These are phyloP conservation scores for Portevinia maculata DNA, from an alignment of 2,888 invertebrate genomes.

Conservation along the genomic window DNA sequence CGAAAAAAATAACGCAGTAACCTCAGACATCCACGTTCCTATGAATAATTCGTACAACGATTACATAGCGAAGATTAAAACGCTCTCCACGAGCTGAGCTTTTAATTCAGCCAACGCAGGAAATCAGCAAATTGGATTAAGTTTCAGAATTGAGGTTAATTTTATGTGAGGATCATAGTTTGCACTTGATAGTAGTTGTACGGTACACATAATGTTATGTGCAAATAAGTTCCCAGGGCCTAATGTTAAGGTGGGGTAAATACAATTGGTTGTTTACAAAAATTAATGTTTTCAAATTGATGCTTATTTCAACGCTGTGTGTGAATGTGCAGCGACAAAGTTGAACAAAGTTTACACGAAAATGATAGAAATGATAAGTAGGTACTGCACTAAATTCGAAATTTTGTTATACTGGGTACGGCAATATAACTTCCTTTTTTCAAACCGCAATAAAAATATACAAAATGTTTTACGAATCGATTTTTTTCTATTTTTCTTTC, in stretches of 20 bases:
- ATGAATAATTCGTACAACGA: not conserved
- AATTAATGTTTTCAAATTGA: slow-evolving; percentile 7
- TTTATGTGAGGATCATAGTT: slow-evolving; percentile 49
- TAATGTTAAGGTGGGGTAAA: not conserved
- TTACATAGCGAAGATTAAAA: slow-evolving; percentile 47
- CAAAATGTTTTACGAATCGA: no score
- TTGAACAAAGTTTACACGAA: no score
- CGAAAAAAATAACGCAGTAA: not conserved
- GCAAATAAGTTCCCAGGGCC: no score
- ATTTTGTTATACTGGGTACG: no score
- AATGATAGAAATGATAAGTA: no score
- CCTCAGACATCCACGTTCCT: not conserved
- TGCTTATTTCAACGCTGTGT: no score
- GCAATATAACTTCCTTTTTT: no score
- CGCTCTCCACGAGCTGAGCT: slow-evolving; percentile 23
- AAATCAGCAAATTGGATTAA: slow-evolving; percentile 66
- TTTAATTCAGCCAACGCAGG: slow-evolving; percentile 47
- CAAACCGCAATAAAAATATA: no score
- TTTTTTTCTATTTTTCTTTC: no score
- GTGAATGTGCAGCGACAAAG: no score
- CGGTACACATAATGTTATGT: not conserved
- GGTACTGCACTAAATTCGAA: no score
- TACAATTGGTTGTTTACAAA: not conserved
- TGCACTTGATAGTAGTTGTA: slow-evolving; percentile 20
- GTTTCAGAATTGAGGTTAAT: slow-evolving; percentile 63